Conservation (phyloP, 2,113 vertebrate species). For the Apodemus sylvaticus region DNA sequence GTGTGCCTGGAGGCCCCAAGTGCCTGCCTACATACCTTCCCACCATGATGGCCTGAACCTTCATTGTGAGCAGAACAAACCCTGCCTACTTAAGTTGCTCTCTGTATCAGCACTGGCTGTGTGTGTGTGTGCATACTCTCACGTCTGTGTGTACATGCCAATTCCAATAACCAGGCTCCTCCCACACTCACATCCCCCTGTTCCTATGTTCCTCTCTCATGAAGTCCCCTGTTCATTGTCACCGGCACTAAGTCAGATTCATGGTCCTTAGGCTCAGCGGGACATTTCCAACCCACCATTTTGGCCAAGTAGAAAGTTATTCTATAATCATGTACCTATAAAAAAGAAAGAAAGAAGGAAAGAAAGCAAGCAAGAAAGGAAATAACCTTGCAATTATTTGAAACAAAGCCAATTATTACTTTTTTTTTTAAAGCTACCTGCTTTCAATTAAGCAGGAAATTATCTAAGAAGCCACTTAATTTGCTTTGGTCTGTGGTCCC, state of each 20-base stretch:
- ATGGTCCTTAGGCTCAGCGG: not conserved
- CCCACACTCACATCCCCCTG: not conserved
- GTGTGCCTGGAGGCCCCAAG: not conserved
- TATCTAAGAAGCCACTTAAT: slow-evolving; percentile 89
- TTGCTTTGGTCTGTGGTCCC: slow-evolving; percentile 86
- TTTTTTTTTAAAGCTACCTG: slow-evolving; percentile 89
- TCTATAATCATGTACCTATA: slow-evolving; percentile 72
- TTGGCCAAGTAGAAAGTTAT: slow-evolving; percentile 75
- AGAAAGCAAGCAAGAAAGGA: too few relatives aligned
- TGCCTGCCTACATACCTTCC: not conserved
- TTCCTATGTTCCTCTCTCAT: fast-evolving
- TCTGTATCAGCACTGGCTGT: not conserved
- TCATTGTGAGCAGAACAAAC: not conserved
- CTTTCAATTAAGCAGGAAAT: slow-evolving; percentile 91
- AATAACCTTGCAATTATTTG: slow-evolving; percentile 82
- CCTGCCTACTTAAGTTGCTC: not conserved
- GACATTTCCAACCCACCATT: not conserved
- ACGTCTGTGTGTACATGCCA: not conserved
- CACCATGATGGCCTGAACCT: not conserved
- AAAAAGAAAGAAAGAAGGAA: slow-evolving; percentile 38
- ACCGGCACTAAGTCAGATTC: not conserved
- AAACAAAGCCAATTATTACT: slow-evolving; percentile 89
- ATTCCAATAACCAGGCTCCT: not conserved
- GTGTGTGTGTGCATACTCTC: not conserved
- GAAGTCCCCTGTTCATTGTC: not conserved